Percentiles rank a stretch among this genome's conserved stretches.
These are phyloP conservation scores for Zeus faber DNA, from an alignment of 2,113 vertebrate genomes.

Conservation along the genomic window DNA sequence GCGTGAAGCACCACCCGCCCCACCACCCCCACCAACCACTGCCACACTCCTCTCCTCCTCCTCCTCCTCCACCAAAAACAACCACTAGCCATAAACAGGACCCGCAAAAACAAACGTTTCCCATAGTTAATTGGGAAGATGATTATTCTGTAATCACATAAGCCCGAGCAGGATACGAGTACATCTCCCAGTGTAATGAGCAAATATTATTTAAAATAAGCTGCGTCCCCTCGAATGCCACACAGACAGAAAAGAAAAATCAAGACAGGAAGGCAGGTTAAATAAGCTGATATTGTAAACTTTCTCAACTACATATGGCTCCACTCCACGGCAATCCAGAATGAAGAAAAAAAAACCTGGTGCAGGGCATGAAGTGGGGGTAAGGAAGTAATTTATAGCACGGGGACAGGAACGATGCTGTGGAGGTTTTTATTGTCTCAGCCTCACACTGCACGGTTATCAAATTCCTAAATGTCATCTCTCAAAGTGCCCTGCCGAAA, in stretches of 20 bases:
- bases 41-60: background rate
- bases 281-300: conserved; percentile 7
- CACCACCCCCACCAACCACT: background rate
- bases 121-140: conserved; percentile 62
- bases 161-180: conserved; percentile 36
- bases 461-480: conserved; percentile 12
- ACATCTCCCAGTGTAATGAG: conserved; percentile 37
- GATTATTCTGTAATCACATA: conserved; percentile 70
- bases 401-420: background rate
- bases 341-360: background rate
- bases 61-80: conserved; percentile 25
- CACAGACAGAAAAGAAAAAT: conserved; percentile 16
- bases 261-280: background rate
- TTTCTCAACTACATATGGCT: background rate
- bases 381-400: background rate
- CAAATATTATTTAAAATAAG: conserved; percentile 57
- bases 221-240: conserved; percentile 16
- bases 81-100: conserved; percentile 44
- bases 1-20: conserved; percentile 16
- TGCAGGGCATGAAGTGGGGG: background rate
- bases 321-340: background rate
- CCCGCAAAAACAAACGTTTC: conserved; percentile 56
- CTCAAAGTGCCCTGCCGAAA: conserved; percentile 28
- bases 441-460: conserved; percentile 14
- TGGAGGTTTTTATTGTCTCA: background rate